Evolutionary conservation across 2,797 vertebrate species (phyloP), one percentile per base, ranked within the genome.

Genomic region (Hozukius guyotensis): DNA sequence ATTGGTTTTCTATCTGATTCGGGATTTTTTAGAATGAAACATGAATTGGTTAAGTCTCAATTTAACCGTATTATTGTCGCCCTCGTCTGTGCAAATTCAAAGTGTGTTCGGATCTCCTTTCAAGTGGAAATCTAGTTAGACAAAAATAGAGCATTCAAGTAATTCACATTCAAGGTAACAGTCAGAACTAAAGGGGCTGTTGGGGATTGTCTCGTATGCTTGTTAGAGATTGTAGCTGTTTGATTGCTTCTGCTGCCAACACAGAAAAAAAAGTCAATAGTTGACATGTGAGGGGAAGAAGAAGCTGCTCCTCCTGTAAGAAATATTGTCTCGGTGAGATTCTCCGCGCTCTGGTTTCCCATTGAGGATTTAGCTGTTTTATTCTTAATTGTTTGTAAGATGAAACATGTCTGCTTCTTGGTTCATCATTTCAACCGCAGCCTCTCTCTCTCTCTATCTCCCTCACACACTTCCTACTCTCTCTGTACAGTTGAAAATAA

Each of bases 371-470:
- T 6, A 5, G 3, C 29, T 0, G 5, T 72, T 84, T 80, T 68
- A 74, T 73, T 67, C 70, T 77, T 81, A 69, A 84, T 88, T 85
- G 64, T 83, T 63, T 20, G 20, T 63, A 49, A 77, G 52, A 78
- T 32, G 29, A 86, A 84, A 82, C 24, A 77, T 55, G 78, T 12
- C 46, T 61, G 60, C 32, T 74, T 79, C 24, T 55, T 64, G 8
- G 53, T 75, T 38, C 42, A 64, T 46, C 53, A 34, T 60, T 56
- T 72, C 6, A 56, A 24, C 34, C 34, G 25, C 49, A 38, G 34
- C 65, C 11, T 59, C 31, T 18, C 32, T 55, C 29, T 36, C 34
- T 20, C 34, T 59, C 59, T 11, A 61, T 20, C 25, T 2, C 46
- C 38, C 38, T 42, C 38, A 42, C 38, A 42, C 38, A 42, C 53